These are phyloP conservation scores for Calliphora vicina DNA, from an alignment of 1,140 invertebrate species.

Conservation along the genomic window DNA sequence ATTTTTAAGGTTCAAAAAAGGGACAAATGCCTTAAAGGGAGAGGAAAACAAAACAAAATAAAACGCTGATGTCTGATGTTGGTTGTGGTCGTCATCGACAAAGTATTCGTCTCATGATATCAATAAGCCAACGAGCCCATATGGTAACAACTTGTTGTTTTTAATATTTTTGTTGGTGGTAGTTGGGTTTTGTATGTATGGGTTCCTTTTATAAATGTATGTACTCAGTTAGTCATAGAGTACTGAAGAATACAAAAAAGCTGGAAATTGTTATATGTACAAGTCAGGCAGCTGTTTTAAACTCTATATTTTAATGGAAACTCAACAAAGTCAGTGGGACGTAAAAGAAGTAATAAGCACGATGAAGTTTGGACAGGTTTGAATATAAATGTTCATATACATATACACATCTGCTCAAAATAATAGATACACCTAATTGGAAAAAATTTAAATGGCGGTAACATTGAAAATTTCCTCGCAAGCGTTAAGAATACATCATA, in stretches of 20 bases:
- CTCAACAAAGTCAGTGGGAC: conserved; percentile 24
- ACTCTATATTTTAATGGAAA: background rate
- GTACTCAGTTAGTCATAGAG: background rate
- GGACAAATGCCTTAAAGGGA: background rate
- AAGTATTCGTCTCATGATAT: background rate
- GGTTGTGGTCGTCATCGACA: background rate
- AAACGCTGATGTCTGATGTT: background rate
- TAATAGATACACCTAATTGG: too few relatives aligned
- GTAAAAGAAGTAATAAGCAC: conserved; percentile 31
- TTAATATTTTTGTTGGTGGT: background rate
- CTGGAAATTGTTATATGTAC: background rate
- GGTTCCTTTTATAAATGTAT: too few relatives aligned
- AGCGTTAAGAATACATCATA: too few relatives aligned
- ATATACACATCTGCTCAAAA: background rate
- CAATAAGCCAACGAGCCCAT: background rate
- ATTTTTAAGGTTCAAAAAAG: too few relatives aligned
- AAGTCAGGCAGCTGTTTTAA: conserved; percentile 28
- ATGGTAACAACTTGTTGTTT: conserved; percentile 3
- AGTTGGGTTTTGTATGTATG: background rate
- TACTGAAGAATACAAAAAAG: background rate
- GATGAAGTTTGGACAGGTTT: conserved; percentile 38
- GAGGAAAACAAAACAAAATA: background rate
- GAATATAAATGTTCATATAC: background rate
- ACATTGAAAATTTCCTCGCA: too few relatives aligned
- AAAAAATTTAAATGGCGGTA: too few relatives aligned